Evolutionary conservation across 2,113 vertebrate species (phyloP), one percentile per base, ranked within the genome.

Genomic region (Propithecus coquereli): DNA sequence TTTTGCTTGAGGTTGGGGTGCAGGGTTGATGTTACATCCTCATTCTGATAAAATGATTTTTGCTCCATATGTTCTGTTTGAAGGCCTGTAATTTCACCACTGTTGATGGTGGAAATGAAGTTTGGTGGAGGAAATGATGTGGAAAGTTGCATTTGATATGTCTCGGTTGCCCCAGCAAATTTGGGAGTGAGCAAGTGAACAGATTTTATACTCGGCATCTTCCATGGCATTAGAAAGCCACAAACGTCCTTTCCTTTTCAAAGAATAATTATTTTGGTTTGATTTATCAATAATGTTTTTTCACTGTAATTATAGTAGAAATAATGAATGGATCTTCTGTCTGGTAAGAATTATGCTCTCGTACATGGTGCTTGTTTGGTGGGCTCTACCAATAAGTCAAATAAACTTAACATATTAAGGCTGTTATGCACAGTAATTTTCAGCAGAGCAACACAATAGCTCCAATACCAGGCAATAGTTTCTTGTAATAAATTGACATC

Each of bases 271-370:
- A 97, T 85, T 98, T 98, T 63, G 71, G 32, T 97, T 98, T 98
- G 97, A 97, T 98, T 98, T 98, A 98, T 98, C 98, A 98, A 97
- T 98, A 98, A 98, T 80, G 61, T 47, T 98, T 96, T 95, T 96
- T 95, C 96, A 74, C 94, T 96, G 92, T 98, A 98, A 98, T 98
- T 98, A 98, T 98, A 96, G 96, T 94, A 98, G 93, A 96, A 98
- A 98, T 98, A 98, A 98, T 97, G 89, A 98, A 98, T 98, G 97
- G 98, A 98, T 98, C 98, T 98, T 97, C 96, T 96, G 95, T 98
- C 97, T 97, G 18, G 84, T 91, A 68, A 98, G 98, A 98, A 98
- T 98, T 98, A 98, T 96, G 80, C 84, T 96, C 40, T 97, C 85
- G 94, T 90, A 40, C 88, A 61, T 68, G 77, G 85, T 96, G 91